Evolutionary conservation across 2,888 invertebrate species (phyloP), one percentile per base, ranked within the genome.

Genomic region (Diaprepes abbreviatus): DNA sequence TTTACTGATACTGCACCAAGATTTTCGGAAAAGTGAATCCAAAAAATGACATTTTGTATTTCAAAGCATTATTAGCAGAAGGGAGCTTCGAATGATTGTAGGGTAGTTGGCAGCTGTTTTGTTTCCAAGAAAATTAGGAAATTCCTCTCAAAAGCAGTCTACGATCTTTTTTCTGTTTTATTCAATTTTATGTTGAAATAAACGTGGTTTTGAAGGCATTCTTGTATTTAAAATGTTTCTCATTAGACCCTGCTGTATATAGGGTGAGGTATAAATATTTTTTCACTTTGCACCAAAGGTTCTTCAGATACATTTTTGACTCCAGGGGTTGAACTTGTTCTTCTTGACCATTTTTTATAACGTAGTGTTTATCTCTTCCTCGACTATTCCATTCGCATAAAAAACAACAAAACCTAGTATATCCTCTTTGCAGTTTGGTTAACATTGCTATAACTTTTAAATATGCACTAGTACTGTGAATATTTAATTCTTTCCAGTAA

Each of bases 341-440:
- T 43, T 16, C 3, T 10, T 2, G 43, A 16, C 43, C 43, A 43
- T 2, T 12, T 16, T 43, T 43, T 43, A 5, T 7, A 6, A 7
- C 16, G 3, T 43, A 43, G 9, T 43, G 12, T 43, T 16, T 43
- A 16, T 43, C 43, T 43, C 17, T 43, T 7, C 14, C 43, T 5
- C 43, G 43, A 7, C 52, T 52, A 24, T 52, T 19, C 52, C 52
- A 52, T 31, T 17, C 24, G 4, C n/a, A 52, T n/a, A n/a, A n/a
- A n/a, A n/a, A n/a, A n/a, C n/a, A n/a, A n/a, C n/a, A n/a, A n/a
- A n/a, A n/a, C n/a, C 9, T 52, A 5, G 24, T 52, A 24, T 52
- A 52, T 52, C 52, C 14, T 17, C 24, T 24, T 52, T 52, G 52
- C 16, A 21, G 16, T 52, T 19, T 9, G 21, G 52, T 52, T 12